These are phyloP conservation scores for Hystrix brachyura DNA, from an alignment of 2,113 vertebrate species.

Conservation along the genomic window DNA sequence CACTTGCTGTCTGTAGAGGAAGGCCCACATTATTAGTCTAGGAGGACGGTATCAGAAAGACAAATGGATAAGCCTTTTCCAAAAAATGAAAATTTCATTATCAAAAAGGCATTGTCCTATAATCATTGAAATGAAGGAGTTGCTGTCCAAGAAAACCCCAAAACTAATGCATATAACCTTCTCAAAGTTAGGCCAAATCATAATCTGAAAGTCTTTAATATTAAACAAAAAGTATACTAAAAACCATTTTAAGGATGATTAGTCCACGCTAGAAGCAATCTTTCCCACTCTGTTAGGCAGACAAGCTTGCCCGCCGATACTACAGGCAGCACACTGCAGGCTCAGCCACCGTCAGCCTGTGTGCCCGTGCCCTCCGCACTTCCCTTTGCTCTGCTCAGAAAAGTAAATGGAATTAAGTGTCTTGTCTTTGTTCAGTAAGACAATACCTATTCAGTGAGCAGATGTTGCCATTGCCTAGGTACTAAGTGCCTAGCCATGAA, in stretches of 20 bases:
- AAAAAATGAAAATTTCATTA: not conserved
- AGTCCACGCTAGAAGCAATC: not conserved
- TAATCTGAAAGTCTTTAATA: not conserved
- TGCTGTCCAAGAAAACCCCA: not conserved
- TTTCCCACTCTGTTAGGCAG: not conserved
- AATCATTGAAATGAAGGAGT: constrained; percentile 4
- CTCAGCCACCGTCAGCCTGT: not conserved
- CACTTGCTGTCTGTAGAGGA: not conserved
- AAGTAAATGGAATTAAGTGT: not conserved
- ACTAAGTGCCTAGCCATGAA: not conserved
- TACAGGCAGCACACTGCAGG: not conserved
- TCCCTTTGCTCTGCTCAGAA: not conserved
- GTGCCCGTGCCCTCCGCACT: not conserved
- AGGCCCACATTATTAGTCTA: not conserved
- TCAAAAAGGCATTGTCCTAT: not conserved
- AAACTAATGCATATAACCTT: not conserved
- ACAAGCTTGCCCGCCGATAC: not conserved
- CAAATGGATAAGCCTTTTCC: not conserved
- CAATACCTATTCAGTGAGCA: not conserved
- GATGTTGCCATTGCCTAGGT: not conserved
- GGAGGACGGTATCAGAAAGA: not conserved
- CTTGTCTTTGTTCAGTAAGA: not conserved
- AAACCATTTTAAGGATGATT: not conserved
- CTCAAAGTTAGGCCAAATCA: not conserved
- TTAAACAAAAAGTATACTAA: not conserved